Base-by-base conservation (phyloP, 2,113 vertebrate genomes). In the Crotalus helleri region DNA sequence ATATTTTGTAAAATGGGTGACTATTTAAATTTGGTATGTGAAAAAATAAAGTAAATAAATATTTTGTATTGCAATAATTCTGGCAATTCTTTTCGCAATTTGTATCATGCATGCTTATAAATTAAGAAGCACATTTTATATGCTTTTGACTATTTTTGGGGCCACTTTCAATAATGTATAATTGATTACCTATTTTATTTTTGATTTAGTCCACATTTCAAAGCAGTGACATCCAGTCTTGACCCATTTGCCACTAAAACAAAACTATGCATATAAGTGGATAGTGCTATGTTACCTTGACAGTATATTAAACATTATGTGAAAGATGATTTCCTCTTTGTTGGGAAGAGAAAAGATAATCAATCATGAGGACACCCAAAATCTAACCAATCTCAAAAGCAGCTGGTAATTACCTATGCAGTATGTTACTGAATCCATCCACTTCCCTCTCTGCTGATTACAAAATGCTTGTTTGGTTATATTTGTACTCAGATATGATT, bases 401-500 rank as follows among this genome's bases (percentile, higher is more conserved):
- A 61, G 39, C 15, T 51, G 51, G 85, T 33, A 81, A 54, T 92
- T 92, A 92, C n/a, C 87, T 89, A 81, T 46, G 23, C 85, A 88
- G 59, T 53, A 61, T 89, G 61, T 81, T 89, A 55, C 61, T 89
- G 87, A 88, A 55, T 92, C 51, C 59, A 74, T 5, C 39, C 51
- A 81, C 7, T 74, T 26, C 23, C 87, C 59, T 69, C 12, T 53
- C 13, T 69, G 33, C 49, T 69, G 91, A 92, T 92, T 92, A 88
- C n/a, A 88, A 88, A 92, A 88, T 69, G 49, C 86, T 92, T 88
- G 49, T 69, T 92, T 92, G 54, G 87, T 92, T 81, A 74, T 55
- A 74, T 89, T 92, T 92, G 39, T 29, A 74, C 87, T 92, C 33
- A 88, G 57, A 39, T 92, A 92, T 92, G 91, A 92, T 92, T 92